Conservation (phyloP, 2,797 vertebrate genomes). For the Amazona finschi region DNA sequence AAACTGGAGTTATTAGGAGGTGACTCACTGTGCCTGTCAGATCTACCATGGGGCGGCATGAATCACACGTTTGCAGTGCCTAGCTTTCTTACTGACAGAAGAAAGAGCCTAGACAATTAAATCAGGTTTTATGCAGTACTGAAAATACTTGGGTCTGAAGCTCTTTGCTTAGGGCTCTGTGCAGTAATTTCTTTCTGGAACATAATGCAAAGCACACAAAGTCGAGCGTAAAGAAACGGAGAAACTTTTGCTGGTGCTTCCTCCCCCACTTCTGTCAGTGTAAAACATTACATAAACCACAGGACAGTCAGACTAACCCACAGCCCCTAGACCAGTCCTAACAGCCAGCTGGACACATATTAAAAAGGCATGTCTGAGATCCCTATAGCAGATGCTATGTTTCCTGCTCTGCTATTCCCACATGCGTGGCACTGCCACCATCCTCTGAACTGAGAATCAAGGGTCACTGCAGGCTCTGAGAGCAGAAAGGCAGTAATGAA, state of each 20-base stretch:
- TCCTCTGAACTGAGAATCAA: not conserved
- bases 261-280: not conserved
- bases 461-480: not conserved
- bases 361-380: not conserved
- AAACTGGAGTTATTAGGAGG: not conserved
- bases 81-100: not conserved
- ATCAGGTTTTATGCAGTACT: not conserved
- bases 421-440: accelerated
- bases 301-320: not conserved
- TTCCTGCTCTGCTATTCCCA: not conserved
- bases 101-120: not conserved
- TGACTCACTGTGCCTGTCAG: not conserved
- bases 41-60: not conserved
- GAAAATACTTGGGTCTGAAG: accelerated
- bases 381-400: not conserved
- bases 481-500: not conserved
- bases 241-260: not conserved
- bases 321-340: not conserved
- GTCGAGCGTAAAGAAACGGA: not conserved
- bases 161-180: not conserved
- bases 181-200: not conserved
- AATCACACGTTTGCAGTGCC: not conserved
- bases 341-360: accelerated
- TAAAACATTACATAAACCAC: not conserved
- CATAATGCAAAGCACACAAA: not conserved